A percentile compares a stretch with the other conserved stretches of the same genome.
Conservation (phyloP, 2,888 invertebrate species). For the Eurois occulta region DNA sequence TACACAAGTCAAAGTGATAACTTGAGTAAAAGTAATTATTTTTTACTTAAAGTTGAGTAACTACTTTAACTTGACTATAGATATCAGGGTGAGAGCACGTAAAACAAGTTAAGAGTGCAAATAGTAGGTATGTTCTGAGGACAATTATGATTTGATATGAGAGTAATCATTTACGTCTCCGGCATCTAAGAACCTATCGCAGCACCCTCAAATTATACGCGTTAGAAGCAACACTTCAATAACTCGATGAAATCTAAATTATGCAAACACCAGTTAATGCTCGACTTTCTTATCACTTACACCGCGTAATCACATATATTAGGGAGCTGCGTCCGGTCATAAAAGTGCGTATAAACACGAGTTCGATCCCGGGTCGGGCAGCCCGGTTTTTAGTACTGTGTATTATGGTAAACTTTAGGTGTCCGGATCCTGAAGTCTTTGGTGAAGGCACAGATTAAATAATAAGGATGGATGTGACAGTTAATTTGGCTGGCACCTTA, state of each 20-base stretch:
- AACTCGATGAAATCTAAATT: slow-evolving; percentile 44
- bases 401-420: background rate
- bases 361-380: slow-evolving; percentile 42
- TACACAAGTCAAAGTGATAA: no score
- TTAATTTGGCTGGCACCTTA: background rate
- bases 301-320: slow-evolving; percentile 58
- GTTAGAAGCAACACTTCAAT: slow-evolving; percentile 26
- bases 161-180: background rate
- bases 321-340: slow-evolving; percentile 58
- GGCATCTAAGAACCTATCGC: background rate
- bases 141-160: background rate
- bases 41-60: no score
- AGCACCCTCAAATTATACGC: background rate
- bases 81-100: background rate
- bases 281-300: slow-evolving; percentile 57
- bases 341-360: slow-evolving; percentile 54
- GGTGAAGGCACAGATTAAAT: background rate
- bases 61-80: no score
- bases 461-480: background rate
- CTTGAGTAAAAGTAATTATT: no score
- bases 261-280: slow-evolving; percentile 47
- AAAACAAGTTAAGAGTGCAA: background rate
- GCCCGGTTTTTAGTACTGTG: slow-evolving; percentile 14
- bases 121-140: background rate
- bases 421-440: background rate